Percentiles rank a stretch among this genome's conserved stretches.
These are phyloP conservation scores for Acropora tenuis DNA, from an alignment of 64 coral and sea anemone genomes.

Conservation along the genomic window DNA sequence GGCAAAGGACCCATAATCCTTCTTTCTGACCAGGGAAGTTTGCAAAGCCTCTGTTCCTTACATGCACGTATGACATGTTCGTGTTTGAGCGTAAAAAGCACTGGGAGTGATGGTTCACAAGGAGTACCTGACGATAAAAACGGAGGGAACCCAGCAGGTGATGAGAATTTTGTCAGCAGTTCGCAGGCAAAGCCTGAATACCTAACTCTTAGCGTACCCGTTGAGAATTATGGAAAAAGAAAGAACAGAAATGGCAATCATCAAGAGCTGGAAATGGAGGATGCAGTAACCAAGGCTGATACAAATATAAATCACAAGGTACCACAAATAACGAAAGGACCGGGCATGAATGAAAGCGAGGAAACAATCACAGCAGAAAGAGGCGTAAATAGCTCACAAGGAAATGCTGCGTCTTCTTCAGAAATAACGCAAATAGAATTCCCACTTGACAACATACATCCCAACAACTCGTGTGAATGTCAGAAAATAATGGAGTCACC, in stretches of 20 bases:
- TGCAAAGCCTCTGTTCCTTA: slow-evolving; percentile 81
- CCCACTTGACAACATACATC: background rate
- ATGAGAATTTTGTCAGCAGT: slow-evolving; percentile 13
- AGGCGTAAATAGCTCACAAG: background rate
- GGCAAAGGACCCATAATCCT: slow-evolving; percentile 83
- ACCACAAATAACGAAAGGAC: background rate
- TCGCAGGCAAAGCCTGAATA: background rate
- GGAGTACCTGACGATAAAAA: background rate
- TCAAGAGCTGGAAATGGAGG: background rate
- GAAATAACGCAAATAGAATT: background rate
- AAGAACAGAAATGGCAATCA: background rate
- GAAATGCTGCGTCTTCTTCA: background rate
- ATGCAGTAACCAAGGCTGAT: background rate
- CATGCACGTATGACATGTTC: slow-evolving; percentile 73
- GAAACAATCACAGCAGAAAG: background rate
- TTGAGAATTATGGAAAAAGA: slow-evolving; percentile 3
- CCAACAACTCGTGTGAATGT: background rate
- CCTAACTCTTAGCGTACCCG: slow-evolving; percentile 12
- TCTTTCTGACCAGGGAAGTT: slow-evolving; percentile 67
- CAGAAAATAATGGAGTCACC: background rate
- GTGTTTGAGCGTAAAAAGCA: slow-evolving; percentile 54
- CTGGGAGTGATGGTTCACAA: slow-evolving; percentile 27
- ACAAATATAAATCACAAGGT: background rate
- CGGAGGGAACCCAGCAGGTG: background rate
- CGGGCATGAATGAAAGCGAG: background rate